Conservation (phyloP, 2,888 invertebrate species). For the Papilio elwesi region DNA sequence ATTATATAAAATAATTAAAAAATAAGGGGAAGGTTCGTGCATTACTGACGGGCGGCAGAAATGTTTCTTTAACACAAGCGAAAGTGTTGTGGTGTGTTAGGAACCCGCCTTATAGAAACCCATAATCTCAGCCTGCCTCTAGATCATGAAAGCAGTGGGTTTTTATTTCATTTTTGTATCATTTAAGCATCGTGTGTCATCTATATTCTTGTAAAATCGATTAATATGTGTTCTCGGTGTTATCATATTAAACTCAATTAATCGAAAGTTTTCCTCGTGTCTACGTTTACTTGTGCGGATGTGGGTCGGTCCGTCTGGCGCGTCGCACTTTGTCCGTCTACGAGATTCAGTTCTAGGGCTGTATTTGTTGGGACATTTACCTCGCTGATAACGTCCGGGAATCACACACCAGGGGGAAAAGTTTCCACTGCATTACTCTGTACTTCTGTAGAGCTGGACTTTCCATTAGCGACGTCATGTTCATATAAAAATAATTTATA, state of each 20-base stretch:
- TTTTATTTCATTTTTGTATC: no score
- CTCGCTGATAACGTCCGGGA: conserved; percentile 13
- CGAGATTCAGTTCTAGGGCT: conserved; percentile 40
- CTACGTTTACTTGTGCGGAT: conserved; percentile 43
- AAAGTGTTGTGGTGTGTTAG: no score
- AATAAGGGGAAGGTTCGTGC: no score
- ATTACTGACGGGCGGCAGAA: no score
- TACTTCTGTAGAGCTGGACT: not conserved
- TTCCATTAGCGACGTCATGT: not conserved
- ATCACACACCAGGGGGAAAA: not conserved
- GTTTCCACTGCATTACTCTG: not conserved
- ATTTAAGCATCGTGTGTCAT: no score
- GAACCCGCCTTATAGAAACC: no score
- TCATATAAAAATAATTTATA: no score
- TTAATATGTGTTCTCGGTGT: not conserved
- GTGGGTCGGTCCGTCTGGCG: conserved; percentile 71
- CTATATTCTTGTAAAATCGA: not conserved
- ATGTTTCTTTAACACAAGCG: no score
- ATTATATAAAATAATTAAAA: no score
- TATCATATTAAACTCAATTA: conserved; percentile 2
- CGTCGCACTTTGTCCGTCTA: conserved; percentile 72
- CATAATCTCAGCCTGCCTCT: no score
- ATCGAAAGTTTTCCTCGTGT: conserved; percentile 5
- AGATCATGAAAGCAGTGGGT: no score
- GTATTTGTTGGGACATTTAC: conserved; percentile 36